Evolutionary conservation across 2,113 vertebrate species (phyloP).

Genomic region (Perognathus longimembris): DNA sequence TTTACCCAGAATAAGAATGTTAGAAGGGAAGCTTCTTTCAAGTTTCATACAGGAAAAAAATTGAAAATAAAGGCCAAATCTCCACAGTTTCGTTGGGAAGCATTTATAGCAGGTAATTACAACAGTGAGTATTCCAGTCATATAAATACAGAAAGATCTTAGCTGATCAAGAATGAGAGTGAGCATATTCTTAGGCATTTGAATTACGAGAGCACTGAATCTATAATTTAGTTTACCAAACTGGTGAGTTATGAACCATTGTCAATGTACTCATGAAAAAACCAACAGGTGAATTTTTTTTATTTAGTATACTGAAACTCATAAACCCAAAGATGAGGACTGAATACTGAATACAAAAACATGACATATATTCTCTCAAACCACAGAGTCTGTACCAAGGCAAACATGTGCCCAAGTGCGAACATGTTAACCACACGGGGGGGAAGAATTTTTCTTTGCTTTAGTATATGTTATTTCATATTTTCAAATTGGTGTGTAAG

Average conservation of each 20-base stretch:
- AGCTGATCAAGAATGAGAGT: background rate
- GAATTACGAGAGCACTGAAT: background rate
- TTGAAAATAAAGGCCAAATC: background rate
- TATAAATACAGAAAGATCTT: background rate
- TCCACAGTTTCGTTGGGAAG: background rate
- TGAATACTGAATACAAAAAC: background rate
- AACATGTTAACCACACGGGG: background rate
- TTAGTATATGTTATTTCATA: no score
- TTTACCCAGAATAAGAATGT: background rate
- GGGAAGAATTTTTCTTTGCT: background rate
- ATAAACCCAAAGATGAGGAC: background rate
- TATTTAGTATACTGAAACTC: background rate
- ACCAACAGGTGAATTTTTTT: background rate
- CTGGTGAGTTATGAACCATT: background rate
- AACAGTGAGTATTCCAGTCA: background rate
- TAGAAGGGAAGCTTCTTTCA: background rate
- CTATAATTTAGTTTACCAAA: background rate
- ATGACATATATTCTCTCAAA: background rate
- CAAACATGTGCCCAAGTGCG: fast-evolving
- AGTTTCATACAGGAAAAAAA: background rate
- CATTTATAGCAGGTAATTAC: background rate
- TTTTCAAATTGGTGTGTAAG: no score
- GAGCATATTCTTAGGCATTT: background rate
- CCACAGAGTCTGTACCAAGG: background rate
- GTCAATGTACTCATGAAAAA: constrained; percentile 6